phyloP scores from a whole-genome alignment of 1,140 invertebrate genomes.

The Drosophila jambulina region DNA sequence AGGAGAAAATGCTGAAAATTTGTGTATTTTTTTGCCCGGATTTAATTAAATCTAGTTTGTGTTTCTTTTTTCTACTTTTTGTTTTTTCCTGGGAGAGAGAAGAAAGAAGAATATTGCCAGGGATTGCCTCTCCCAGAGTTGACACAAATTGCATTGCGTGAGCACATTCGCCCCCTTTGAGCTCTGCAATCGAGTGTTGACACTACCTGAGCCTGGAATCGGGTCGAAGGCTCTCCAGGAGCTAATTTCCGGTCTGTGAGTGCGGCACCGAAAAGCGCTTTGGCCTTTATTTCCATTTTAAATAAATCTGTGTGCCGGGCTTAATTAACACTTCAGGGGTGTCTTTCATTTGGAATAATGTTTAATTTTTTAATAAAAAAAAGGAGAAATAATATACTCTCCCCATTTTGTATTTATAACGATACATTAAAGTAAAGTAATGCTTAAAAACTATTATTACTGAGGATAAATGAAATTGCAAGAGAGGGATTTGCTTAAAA shows the following conservation, averaged over 20 bases:
- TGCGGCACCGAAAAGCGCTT: slow-evolving; percentile 1
- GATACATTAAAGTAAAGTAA: background rate
- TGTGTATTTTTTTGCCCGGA: slow-evolving; percentile 22
- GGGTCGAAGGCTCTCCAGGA: slow-evolving; percentile 46
- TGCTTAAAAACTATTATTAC: background rate
- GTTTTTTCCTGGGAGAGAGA: background rate
- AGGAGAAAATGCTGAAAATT: slow-evolving; percentile 39
- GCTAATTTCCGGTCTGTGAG: slow-evolving; percentile 70
- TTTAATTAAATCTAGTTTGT: slow-evolving; percentile 52
- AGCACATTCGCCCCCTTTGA: slow-evolving; percentile 2
- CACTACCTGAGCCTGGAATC: background rate
- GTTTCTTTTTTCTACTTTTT: background rate
- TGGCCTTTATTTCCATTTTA: slow-evolving; percentile 52
- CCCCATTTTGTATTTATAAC: background rate
- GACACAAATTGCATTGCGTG: slow-evolving; percentile 43
- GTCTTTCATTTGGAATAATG: too few species aligned
- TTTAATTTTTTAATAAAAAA: background rate
- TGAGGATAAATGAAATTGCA: background rate
- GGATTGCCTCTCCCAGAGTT: background rate
- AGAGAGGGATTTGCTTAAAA: background rate
- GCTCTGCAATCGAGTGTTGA: slow-evolving; percentile 45
- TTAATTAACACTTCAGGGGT: slow-evolving; percentile 56
- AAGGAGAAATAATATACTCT: background rate
- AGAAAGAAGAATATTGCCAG: background rate
- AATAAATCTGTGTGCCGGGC: slow-evolving; percentile 20